phyloP scores from a whole-genome alignment of 2,888 invertebrate species.

The Andrena minutula region DNA sequence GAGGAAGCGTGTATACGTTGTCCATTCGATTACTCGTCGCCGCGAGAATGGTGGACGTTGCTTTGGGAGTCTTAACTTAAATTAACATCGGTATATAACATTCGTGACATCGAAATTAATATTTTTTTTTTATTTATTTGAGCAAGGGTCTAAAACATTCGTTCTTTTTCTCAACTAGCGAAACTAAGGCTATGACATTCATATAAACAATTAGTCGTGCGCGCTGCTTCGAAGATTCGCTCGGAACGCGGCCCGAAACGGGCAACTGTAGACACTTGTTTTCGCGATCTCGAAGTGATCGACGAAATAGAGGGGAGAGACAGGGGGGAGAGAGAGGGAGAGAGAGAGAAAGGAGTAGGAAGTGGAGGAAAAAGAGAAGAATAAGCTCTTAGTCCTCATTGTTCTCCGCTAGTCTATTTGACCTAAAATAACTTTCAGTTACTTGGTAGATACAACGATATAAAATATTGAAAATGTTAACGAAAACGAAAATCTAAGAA shows the following conservation, averaged over 20 bases:
- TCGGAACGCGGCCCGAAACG: not conserved
- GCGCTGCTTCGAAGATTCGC: conserved; percentile 65
- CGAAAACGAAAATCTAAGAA: no score
- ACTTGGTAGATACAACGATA: no score
- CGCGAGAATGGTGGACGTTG: conserved; percentile 44
- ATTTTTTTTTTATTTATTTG: conserved; percentile 72
- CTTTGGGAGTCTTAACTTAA: conserved; percentile 52
- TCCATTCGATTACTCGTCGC: conserved; percentile 33
- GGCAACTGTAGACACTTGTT: not conserved
- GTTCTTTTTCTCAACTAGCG: conserved; percentile 75
- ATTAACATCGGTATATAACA: conserved; percentile 40
- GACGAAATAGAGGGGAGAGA: not conserved
- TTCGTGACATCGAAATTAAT: conserved; percentile 56
- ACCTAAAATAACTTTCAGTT: no score
- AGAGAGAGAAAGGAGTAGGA: not conserved
- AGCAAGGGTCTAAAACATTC: conserved; percentile 78
- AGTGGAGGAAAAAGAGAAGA: no score
- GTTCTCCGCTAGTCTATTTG: no score
- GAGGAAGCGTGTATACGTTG: conserved; percentile 7
- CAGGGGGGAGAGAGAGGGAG: not conserved
- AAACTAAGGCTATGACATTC: conserved; percentile 75
- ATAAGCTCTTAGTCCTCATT: no score
- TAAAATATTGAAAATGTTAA: no score
- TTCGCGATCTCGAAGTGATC: not conserved
- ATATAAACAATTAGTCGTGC: conserved; percentile 68